Evolutionary conservation across 2,113 vertebrate genomes (phyloP).

Genomic region (Felis chaus): DNA sequence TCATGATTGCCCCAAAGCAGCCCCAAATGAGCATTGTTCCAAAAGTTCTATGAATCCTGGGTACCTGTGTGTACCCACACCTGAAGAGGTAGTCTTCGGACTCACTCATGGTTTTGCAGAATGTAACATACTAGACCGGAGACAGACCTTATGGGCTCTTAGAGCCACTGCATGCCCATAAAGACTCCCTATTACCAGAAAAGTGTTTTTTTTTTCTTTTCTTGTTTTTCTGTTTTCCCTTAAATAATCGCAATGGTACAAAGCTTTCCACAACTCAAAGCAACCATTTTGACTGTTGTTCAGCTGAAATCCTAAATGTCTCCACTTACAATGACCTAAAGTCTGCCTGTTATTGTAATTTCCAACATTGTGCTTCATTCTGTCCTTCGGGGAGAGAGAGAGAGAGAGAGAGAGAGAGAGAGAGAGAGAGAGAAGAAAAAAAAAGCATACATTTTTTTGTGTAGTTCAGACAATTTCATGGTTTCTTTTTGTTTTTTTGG

Average conservation of each 20-base stretch:
- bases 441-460: neutral
- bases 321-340: neutral
- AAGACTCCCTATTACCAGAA: neutral
- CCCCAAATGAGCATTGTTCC: neutral
- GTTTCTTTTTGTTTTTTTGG: neutral
- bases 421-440: no score
- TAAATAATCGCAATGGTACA: neutral
- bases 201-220: neutral
- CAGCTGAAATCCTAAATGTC: neutral
- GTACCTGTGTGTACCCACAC: neutral
- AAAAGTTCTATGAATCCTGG: neutral
- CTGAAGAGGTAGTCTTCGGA: neutral
- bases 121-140: no score
- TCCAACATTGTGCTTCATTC: neutral
- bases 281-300: neutral
- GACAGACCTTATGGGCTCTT: neutral
- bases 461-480: neutral
- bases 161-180: no score
- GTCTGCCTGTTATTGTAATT: neutral
- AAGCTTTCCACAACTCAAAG: no score
- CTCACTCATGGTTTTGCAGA: neutral
- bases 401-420: no score
- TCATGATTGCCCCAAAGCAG: neutral
- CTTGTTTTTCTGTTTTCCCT: neutral
- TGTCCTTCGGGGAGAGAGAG: neutral